phyloP scores from a whole-genome alignment of 2,113 vertebrate genomes.

The Labrus mixtus region DNA sequence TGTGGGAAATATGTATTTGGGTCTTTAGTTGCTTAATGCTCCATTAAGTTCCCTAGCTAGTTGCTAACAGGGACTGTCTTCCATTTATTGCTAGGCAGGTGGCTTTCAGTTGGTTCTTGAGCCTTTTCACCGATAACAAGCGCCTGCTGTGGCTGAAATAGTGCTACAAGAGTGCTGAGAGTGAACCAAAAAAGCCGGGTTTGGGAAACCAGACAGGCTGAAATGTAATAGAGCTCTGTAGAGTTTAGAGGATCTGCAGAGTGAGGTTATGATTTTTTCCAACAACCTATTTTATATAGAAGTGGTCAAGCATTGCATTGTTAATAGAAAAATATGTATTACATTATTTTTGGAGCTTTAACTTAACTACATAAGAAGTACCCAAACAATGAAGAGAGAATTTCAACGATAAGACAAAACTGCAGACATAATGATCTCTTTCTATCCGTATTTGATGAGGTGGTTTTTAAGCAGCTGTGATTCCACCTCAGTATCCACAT shows the following conservation, averaged over 20 bases:
- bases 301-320: background rate
- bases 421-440: no score
- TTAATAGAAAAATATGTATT: no score
- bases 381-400: no score
- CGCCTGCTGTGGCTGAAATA: background rate
- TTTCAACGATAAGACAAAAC: no score
- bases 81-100: constrained; percentile 5
- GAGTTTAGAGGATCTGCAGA: background rate
- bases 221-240: background rate
- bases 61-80: constrained; percentile 2
- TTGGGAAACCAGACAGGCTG: background rate
- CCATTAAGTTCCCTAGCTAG: background rate
- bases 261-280: background rate
- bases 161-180: background rate
- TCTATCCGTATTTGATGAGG: no score
- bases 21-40: constrained; percentile 13
- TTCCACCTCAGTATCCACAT: no score
- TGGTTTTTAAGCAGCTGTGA: no score
- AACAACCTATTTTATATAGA: background rate
- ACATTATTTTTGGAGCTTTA: no score
- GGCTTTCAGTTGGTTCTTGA: background rate
- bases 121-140: constrained; percentile 16
- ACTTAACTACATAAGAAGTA: no score
- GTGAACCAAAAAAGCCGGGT: background rate
- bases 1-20: background rate